Evolutionary conservation across 2,797 vertebrate species (phyloP).

Genomic region (Danio jaintianensis): DNA sequence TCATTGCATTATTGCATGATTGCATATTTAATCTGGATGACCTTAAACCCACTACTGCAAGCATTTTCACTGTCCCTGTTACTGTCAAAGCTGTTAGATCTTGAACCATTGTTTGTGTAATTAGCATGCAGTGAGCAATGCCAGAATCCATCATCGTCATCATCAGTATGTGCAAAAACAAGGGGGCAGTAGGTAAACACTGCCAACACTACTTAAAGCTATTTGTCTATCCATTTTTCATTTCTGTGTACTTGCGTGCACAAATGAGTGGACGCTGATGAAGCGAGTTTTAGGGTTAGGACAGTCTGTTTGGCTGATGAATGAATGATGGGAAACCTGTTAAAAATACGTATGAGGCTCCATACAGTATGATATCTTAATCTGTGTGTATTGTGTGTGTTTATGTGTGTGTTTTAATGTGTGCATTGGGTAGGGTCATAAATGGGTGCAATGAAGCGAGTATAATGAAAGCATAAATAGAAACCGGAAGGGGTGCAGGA

Average conservation of each 20-base stretch:
- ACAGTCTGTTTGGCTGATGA: neutral
- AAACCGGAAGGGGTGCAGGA: conserved; percentile 2
- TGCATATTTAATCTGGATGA: neutral
- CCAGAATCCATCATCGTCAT: conserved; percentile 32
- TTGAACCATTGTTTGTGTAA: conserved; percentile 11
- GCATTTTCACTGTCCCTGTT: conserved; percentile 8
- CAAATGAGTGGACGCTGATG: neutral
- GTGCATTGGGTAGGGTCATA: conserved; percentile 22
- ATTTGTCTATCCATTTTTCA: neutral
- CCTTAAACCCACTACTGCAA: neutral
- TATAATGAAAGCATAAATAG: conserved; percentile 41
- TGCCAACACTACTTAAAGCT: neutral
- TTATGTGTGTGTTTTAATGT: conserved; percentile 39
- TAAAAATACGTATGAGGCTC: neutral
- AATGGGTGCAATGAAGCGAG: conserved; percentile 44
- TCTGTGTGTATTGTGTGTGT: conserved; percentile 15
- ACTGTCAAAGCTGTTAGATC: conserved; percentile 20
- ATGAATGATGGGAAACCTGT: neutral
- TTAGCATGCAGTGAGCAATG: conserved; percentile 11
- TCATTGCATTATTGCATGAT: neutral
- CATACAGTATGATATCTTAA: neutral
- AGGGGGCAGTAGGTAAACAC: conserved; percentile 16
- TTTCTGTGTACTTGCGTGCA: neutral
- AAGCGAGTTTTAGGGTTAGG: neutral
- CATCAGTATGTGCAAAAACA: conserved; percentile 22